phyloP scores from a whole-genome alignment of 2,797 vertebrate species.

The Cyprinodon diabolis region DNA sequence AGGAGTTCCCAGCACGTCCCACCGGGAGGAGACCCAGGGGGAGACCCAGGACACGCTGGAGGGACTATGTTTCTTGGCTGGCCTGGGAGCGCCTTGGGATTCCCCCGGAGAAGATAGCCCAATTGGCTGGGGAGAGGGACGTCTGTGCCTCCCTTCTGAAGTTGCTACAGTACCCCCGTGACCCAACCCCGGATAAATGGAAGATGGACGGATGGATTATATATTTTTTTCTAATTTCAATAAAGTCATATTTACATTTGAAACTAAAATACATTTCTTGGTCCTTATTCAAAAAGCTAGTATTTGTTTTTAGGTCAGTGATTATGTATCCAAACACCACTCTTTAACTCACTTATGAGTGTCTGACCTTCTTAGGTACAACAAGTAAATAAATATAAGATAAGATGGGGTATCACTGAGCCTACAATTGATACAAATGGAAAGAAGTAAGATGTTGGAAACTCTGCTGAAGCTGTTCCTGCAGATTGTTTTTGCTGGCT shows the following conservation, averaged over 20 bases:
- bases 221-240: slow-evolving; percentile 29
- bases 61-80: no score
- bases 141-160: no score
- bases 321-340: background rate
- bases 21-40: no score
- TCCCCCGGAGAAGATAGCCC: no score
- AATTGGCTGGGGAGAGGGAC: no score
- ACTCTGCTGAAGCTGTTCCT: slow-evolving; percentile 17
- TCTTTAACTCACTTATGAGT: background rate
- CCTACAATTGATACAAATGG: background rate
- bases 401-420: slow-evolving; percentile 4
- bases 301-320: no score
- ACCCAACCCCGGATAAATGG: no score
- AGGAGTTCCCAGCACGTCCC: no score
- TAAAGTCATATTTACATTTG: slow-evolving; percentile 15
- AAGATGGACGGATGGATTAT: background rate
- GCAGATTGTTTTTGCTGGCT: slow-evolving; percentile 60
- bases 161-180: no score
- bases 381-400: background rate
- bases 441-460: slow-evolving; percentile 1
- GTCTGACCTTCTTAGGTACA: background rate
- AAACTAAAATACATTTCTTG: background rate
- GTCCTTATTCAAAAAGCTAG: background rate
- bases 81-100: no score
- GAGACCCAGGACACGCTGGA: no score